phyloP scores from a whole-genome alignment of 2,888 invertebrate genomes.

The Coelopa pilipes region DNA sequence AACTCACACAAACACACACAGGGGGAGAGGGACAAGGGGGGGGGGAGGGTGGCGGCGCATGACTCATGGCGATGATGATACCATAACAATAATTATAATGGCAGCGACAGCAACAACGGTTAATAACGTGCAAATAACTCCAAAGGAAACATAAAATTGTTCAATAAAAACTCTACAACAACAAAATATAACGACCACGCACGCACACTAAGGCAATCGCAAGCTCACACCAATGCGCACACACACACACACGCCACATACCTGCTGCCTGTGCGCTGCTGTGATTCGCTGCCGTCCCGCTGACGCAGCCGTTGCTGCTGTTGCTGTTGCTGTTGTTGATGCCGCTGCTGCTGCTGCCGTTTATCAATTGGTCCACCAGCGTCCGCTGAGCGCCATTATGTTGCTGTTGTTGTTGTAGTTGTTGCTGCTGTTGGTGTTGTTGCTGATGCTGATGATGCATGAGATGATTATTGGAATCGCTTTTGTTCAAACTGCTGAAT shows the following conservation, averaged over 20 bases:
- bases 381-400: constrained; percentile 36
- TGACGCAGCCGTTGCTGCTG: constrained; percentile 38
- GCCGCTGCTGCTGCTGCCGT: constrained; percentile 38
- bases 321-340: constrained; percentile 39
- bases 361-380: constrained; percentile 34
- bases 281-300: constrained; percentile 52
- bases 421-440: constrained; percentile 40
- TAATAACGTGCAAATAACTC: not conserved
- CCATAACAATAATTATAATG: constrained; percentile 1
- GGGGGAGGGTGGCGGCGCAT: too few relatives aligned
- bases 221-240: not conserved
- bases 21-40: not conserved
- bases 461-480: constrained; percentile 50
- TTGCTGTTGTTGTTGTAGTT: constrained; percentile 31
- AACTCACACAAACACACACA: not conserved
- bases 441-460: constrained; percentile 39
- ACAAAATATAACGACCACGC: not conserved
- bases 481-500: constrained; percentile 48
- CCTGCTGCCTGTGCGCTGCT: constrained; percentile 33
- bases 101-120: constrained; percentile 4
- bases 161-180: not conserved
- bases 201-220: not conserved
- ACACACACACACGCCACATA: constrained; percentile 32
- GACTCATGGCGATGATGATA: not conserved
- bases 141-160: not conserved